phyloP scores from a whole-genome alignment of 2,888 invertebrate genomes.

The Hirtodrosophila confusa region DNA sequence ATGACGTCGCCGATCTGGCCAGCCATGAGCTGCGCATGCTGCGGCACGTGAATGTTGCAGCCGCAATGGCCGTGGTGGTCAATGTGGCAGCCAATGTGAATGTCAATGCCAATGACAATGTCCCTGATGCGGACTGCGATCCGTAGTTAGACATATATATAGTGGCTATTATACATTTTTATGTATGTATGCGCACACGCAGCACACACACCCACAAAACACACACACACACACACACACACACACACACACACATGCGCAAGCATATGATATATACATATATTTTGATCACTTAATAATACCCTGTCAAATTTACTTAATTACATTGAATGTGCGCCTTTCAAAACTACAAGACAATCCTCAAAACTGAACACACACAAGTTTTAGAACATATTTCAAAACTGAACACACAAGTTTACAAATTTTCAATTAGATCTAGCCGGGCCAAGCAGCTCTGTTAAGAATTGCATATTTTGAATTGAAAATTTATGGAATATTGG shows the following conservation, averaged over 20 bases:
- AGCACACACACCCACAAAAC: too few relatives aligned
- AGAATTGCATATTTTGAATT: too few relatives aligned
- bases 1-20: slow-evolving; percentile 27
- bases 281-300: background rate
- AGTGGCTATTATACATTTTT: background rate
- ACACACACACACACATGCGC: slow-evolving; percentile 1
- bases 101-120: slow-evolving; percentile 23
- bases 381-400: too few relatives aligned
- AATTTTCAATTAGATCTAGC: too few relatives aligned
- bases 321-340: background rate
- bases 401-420: too few relatives aligned
- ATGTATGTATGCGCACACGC: too few relatives aligned
- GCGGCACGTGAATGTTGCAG: slow-evolving; percentile 51
- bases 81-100: slow-evolving; percentile 30
- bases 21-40: slow-evolving; percentile 51
- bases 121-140: slow-evolving; percentile 44
- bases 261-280: background rate
- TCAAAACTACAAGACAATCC: slow-evolving; percentile 1
- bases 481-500: too few relatives aligned
- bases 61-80: slow-evolving; percentile 41
- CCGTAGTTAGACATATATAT: slow-evolving; percentile 15
- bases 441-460: too few relatives aligned
- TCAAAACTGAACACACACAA: background rate
- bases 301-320: background rate
- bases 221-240: slow-evolving; percentile 9